Evolutionary conservation across 2,888 invertebrate genomes (phyloP), one percentile per base, ranked within the genome.

Genomic region (Ectemnius cavifrons): DNA sequence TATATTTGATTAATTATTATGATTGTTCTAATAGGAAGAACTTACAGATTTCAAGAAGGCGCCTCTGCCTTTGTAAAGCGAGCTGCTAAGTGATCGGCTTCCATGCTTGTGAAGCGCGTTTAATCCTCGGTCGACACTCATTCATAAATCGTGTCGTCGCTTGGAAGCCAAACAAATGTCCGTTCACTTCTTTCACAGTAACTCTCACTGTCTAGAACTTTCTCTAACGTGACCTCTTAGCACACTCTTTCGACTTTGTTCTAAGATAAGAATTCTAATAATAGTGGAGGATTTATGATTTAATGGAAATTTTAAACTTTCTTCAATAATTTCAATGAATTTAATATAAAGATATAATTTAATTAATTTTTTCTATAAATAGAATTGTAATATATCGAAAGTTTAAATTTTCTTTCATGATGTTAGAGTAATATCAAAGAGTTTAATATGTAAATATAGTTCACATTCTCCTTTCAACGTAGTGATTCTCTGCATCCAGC

Each of bases 61-160:
- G n/a, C 80, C 81, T 37, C 81, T 81, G 61, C 80, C 78, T 20
- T 75, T 81, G 65, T 80, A 77, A 58, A 75, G 60, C 56, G 65
- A 66, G 56, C 71, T 71, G 49, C 47, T 63, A 5, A 68, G 68
- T n/a, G 72, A 56, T 14, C 52, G 71, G 64, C 63, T 75, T 6
- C 73, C 81, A 77, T 84, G 80, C 80, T 81, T 83, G 69, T 86
- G 85, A 70, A 85, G 81, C 85, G 80, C 81, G 78, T 83, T 86
- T 27, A 86, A 27, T 67, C 82, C 81, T 13, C 83, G 71, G 75
- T 85, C 86, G 69, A 85, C 83, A 63, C 86, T 85, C 86, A 85
- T 85, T 86, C 80, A 79, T 85, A 76, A 79, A 85, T 66, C 71
- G 46, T 14, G 23, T 60, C 46, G 52, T 8, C 23, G 47, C 58